These are phyloP conservation scores for Aromia moschata DNA, from an alignment of 2,888 invertebrate species.

Conservation along the genomic window DNA sequence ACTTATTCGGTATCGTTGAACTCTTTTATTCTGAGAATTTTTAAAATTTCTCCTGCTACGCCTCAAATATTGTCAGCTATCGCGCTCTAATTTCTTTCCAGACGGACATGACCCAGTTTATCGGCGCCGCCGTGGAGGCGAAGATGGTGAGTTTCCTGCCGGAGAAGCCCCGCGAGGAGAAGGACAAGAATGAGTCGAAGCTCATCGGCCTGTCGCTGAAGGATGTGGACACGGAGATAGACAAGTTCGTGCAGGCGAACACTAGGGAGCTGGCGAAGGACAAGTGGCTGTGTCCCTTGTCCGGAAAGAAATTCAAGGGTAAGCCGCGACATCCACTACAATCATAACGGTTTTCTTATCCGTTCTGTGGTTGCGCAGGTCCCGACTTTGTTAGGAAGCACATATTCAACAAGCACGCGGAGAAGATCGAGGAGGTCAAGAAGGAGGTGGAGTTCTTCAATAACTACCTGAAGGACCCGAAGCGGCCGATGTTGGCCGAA, in stretches of 20 bases:
- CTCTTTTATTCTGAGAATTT: too few species aligned
- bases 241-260: slow-evolving; percentile 95
- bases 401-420: slow-evolving; percentile 95
- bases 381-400: slow-evolving; percentile 99
- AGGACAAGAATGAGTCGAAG: slow-evolving; percentile 67
- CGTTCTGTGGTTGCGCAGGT: slow-evolving; percentile 61
- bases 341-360: not conserved
- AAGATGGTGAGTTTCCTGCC: slow-evolving; percentile 92
- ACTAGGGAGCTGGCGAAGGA: slow-evolving; percentile 97
- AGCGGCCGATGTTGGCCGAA: slow-evolving; percentile 93
- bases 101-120: slow-evolving; percentile 76
- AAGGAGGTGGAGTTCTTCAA: slow-evolving; percentile 98
- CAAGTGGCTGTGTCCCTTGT: slow-evolving; percentile 98
- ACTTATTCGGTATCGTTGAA: too few species aligned
- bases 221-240: slow-evolving; percentile 78
- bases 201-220: slow-evolving; percentile 58
- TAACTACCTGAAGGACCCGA: slow-evolving; percentile 93
- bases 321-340: not conserved
- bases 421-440: slow-evolving; percentile 96
- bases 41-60: too few species aligned
- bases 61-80: too few species aligned
- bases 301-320: slow-evolving; percentile 97
- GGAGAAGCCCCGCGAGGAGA: slow-evolving; percentile 77
- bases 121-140: slow-evolving; percentile 84
- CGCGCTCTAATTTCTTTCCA: slow-evolving; percentile 60